phyloP scores from a whole-genome alignment of 1,140 invertebrate species.

The Ctenoplectra terminalis region DNA sequence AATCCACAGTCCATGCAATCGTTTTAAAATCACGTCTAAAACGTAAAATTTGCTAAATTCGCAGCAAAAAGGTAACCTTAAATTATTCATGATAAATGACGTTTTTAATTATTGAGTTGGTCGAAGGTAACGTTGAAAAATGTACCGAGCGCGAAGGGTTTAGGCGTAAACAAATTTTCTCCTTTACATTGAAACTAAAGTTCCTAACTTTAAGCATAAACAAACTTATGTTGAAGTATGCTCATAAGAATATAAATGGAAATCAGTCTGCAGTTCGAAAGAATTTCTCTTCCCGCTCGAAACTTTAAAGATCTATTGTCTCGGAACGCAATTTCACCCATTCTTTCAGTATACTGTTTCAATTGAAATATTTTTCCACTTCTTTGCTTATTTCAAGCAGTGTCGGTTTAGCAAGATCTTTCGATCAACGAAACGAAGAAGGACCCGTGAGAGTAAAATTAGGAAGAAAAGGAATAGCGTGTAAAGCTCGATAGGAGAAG shows the following conservation, averaged over 20 bases:
- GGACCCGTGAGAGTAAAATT: neutral
- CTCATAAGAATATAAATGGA: neutral
- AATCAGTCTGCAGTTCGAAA: neutral
- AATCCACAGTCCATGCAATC: too few relatives aligned
- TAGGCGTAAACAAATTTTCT: too few relatives aligned
- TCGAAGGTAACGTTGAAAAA: too few relatives aligned
- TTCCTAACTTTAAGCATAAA: too few relatives aligned
- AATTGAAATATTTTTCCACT: neutral
- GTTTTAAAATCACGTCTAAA: too few relatives aligned
- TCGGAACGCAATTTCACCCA: neutral
- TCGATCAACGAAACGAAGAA: neutral
- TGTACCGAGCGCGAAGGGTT: too few relatives aligned
- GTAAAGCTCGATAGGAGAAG: slow-evolving; percentile 18
- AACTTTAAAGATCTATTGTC: neutral
- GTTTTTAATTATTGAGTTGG: too few relatives aligned
- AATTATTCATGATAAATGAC: too few relatives aligned
- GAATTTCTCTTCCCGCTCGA: neutral
- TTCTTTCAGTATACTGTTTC: neutral
- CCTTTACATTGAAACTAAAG: too few relatives aligned
- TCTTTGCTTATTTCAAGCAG: neutral
- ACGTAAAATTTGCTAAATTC: too few relatives aligned
- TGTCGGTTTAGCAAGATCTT: neutral
- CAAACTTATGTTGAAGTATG: too few relatives aligned
- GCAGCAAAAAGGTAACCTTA: too few relatives aligned
- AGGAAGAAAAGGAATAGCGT: slow-evolving; percentile 30